Evolutionary conservation across 2,113 vertebrate species (phyloP).

Genomic region (Melanerpes aurifrons): DNA sequence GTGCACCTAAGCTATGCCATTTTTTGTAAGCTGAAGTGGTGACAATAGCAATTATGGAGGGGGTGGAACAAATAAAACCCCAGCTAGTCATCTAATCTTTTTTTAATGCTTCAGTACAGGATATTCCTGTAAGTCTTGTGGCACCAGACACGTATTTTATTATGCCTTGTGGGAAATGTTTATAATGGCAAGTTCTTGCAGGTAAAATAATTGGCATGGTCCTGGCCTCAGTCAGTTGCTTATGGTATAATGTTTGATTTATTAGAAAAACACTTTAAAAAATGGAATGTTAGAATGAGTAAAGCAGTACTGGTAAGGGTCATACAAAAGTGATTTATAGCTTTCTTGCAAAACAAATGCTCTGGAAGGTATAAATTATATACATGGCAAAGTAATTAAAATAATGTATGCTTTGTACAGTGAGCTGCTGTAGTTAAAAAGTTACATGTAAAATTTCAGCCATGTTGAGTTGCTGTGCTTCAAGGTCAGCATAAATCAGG

Average conservation of each 20-base stretch:
- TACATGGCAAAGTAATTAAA: slow-evolving; percentile 17
- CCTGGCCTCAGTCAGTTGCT: slow-evolving; percentile 15
- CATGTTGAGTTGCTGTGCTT: not conserved
- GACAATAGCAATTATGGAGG: slow-evolving; percentile 5
- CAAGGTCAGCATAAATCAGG: not conserved
- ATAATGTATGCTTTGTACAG: not conserved
- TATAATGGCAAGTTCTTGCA: slow-evolving; percentile 18
- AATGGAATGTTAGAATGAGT: slow-evolving; percentile 4
- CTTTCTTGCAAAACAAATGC: not conserved
- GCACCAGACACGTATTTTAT: slow-evolving; percentile 34
- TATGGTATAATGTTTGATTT: slow-evolving; percentile 37
- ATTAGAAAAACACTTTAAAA: slow-evolving; percentile 36
- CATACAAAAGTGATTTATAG: slow-evolving; percentile 13
- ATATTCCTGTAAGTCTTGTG: slow-evolving; percentile 30
- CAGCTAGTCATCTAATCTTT: slow-evolving; percentile 18
- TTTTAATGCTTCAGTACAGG: slow-evolving; percentile 22
- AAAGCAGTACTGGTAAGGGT: slow-evolving; percentile 3
- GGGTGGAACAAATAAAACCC: not conserved
- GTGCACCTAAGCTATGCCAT: not conserved
- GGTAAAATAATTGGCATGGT: slow-evolving; percentile 34
- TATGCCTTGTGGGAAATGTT: slow-evolving; percentile 38
- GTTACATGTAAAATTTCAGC: not conserved
- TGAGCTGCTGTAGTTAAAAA: not conserved
- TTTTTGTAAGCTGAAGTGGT: not conserved
- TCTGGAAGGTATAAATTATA: slow-evolving; percentile 14